These are phyloP conservation scores for Litocranius walleri DNA, from an alignment of 2,113 vertebrate species.

Conservation along the genomic window DNA sequence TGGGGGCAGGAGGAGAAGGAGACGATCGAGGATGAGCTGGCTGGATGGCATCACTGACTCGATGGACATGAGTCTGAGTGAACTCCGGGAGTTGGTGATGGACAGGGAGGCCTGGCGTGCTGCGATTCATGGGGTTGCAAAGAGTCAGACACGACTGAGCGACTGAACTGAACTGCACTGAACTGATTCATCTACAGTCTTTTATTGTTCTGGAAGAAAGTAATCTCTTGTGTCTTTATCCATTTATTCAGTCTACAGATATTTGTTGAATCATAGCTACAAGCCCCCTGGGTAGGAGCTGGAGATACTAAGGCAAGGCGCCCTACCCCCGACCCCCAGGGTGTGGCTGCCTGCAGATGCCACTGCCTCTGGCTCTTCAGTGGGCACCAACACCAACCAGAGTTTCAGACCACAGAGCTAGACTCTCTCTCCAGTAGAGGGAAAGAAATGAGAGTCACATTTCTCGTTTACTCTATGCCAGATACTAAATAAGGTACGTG, in stretches of 20 bases:
- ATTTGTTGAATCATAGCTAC: background rate
- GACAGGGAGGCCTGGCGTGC: no score
- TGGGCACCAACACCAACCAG: background rate
- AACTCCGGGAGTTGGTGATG: no score
- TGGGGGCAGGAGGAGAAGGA: no score
- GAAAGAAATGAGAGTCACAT: background rate
- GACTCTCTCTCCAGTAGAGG: background rate
- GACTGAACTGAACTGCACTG: background rate
- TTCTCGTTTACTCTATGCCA: background rate
- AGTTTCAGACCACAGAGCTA: background rate
- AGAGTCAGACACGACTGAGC: no score
- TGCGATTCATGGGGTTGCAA: no score
- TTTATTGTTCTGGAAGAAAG: background rate
- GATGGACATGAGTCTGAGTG: no score
- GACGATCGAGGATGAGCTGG: no score
- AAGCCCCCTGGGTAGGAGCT: background rate
- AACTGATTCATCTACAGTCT: background rate
- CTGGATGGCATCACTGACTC: no score
- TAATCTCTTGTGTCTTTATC: background rate
- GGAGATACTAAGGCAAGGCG: background rate
- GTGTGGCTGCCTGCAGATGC: background rate
- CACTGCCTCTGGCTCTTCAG: background rate
- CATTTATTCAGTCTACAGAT: background rate
- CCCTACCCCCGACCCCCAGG: fast-evolving
- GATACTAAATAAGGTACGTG: background rate